phyloP scores from a whole-genome alignment of 2,113 vertebrate species.

The Alectura lathami region DNA sequence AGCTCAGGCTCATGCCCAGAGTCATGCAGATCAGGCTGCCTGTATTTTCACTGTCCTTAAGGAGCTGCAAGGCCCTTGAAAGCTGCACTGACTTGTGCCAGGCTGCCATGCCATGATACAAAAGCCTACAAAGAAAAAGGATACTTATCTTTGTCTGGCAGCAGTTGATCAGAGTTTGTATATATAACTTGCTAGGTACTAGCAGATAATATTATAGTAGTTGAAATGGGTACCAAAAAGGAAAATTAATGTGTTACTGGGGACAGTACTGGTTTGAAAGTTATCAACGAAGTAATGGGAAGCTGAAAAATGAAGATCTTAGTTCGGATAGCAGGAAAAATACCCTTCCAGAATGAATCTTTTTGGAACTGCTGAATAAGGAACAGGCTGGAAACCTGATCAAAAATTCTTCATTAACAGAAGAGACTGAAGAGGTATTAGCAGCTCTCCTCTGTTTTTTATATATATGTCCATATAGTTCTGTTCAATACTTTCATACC shows the following conservation, averaged over 20 bases:
- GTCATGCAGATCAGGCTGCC: not conserved
- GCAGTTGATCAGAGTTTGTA: not conserved
- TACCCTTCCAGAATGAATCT: not conserved
- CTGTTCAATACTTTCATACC: not conserved
- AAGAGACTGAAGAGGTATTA: not conserved
- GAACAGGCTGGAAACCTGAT: not conserved
- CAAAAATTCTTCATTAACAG: not conserved
- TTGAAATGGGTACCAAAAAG: accelerated
- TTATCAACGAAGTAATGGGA: not conserved
- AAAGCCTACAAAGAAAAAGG: not conserved
- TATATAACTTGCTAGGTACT: not conserved
- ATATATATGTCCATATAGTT: not conserved
- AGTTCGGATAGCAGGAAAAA: not conserved
- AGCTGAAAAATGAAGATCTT: not conserved
- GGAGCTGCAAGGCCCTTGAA: not conserved
- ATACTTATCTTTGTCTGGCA: not conserved
- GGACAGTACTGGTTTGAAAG: not conserved
- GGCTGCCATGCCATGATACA: not conserved
- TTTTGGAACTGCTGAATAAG: not conserved
- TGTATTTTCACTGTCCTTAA: not conserved
- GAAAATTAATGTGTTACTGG: not conserved
- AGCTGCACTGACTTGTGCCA: not conserved
- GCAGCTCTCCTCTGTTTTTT: not conserved
- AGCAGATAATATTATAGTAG: not conserved
- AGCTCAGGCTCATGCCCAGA: not conserved